Conservation (phyloP, 2,113 vertebrate genomes). For the human region GRCh38 chr17:56480501-56481000, state of each 20-base stretch:
- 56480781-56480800: constrained; percentile 93
- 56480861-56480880: constrained; percentile 43
- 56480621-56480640: constrained; percentile 87
- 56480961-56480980: neutral
- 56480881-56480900: neutral
- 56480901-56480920: too few relatives aligned
- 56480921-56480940: neutral
- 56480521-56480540: constrained; percentile 43
- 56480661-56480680: constrained; percentile 97
- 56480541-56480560: constrained; percentile 27
- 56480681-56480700: constrained; percentile 94
- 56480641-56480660: constrained; percentile 89
- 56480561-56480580: neutral
- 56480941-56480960: neutral
- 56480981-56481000: neutral
- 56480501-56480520: constrained; percentile 49
- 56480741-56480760: constrained; percentile 91
- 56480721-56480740: constrained; percentile 87
- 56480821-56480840: constrained; percentile 75
- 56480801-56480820: constrained; percentile 97
- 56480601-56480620: constrained; percentile 79
- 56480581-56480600: constrained; percentile 53
- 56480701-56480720: constrained; percentile 88
- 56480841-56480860: constrained; percentile 70
- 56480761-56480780: constrained; percentile 95